Conservation (phyloP, 2,888 invertebrate species). For the Luperina nickerlii region DNA sequence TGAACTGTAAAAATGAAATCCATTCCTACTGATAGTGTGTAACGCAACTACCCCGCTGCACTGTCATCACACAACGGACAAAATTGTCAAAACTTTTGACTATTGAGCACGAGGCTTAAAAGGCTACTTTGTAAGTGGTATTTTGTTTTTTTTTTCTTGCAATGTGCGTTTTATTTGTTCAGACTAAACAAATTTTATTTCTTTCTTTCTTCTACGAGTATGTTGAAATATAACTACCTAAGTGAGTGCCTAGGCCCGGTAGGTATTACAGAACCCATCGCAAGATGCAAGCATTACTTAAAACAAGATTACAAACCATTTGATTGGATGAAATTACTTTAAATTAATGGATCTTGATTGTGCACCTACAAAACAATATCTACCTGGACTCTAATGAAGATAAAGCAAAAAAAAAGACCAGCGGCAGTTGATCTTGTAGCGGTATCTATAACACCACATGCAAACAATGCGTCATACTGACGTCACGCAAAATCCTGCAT, state of each 20-base stretch:
- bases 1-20: too few relatives aligned
- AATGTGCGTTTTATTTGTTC: too few relatives aligned
- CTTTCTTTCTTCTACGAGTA: too few relatives aligned
- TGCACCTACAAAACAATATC: not conserved
- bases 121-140: not conserved
- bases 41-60: too few relatives aligned
- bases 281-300: not conserved
- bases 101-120: not conserved
- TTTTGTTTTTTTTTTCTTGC: too few relatives aligned
- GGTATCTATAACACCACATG: too few relatives aligned
- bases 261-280: not conserved
- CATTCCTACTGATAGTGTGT: too few relatives aligned
- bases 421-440: too few relatives aligned
- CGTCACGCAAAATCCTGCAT: too few relatives aligned
- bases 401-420: not conserved
- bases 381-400: not conserved
- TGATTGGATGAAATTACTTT: not conserved
- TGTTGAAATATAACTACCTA: not conserved
- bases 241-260: not conserved
- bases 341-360: not conserved
- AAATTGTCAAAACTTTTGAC: not conserved
- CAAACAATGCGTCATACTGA: too few relatives aligned
- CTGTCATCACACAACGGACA: too few relatives aligned
- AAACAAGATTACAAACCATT: not conserved
- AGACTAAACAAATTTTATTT: too few relatives aligned